These are phyloP conservation scores for Emmelina monodactyla DNA, from an alignment of 2,888 invertebrate genomes.

Conservation along the genomic window DNA sequence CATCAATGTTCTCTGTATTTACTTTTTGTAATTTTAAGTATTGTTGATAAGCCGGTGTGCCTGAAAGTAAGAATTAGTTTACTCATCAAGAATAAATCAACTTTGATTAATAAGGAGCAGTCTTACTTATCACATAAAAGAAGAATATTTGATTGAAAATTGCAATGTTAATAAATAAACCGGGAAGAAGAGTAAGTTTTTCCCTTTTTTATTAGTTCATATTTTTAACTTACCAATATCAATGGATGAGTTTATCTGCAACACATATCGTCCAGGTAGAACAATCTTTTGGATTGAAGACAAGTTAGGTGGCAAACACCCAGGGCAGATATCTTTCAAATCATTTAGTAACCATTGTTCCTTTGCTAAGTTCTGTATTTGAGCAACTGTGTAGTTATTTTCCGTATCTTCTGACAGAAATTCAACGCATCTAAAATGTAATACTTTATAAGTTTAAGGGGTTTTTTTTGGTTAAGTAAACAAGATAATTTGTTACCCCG, in stretches of 20 bases:
- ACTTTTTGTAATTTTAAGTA: constrained; percentile 64
- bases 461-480: not conserved
- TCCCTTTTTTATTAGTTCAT: too few relatives aligned
- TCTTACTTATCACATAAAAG: too few relatives aligned
- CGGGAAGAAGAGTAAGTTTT: too few relatives aligned
- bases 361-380: constrained; percentile 64
- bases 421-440: constrained; percentile 49
- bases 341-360: constrained; percentile 74
- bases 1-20: constrained; percentile 52
- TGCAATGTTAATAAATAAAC: too few relatives aligned
- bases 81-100: not conserved
- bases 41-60: constrained; percentile 65
- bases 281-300: constrained; percentile 42
- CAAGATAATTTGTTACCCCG: constrained; percentile 30
- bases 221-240: constrained; percentile 67
- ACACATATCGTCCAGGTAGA: constrained; percentile 62
- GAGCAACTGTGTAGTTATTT: constrained; percentile 38
- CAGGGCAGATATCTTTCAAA: constrained; percentile 68
- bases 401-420: constrained; percentile 54
- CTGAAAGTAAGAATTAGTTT: constrained; percentile 22
- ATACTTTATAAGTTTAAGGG: not conserved
- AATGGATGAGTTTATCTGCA: constrained; percentile 68
- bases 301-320: constrained; percentile 67
- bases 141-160: too few relatives aligned
- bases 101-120: too few relatives aligned